These are phyloP conservation scores for Epinephelus malabaricus DNA, from an alignment of 2,797 vertebrate species.

Conservation along the genomic window DNA sequence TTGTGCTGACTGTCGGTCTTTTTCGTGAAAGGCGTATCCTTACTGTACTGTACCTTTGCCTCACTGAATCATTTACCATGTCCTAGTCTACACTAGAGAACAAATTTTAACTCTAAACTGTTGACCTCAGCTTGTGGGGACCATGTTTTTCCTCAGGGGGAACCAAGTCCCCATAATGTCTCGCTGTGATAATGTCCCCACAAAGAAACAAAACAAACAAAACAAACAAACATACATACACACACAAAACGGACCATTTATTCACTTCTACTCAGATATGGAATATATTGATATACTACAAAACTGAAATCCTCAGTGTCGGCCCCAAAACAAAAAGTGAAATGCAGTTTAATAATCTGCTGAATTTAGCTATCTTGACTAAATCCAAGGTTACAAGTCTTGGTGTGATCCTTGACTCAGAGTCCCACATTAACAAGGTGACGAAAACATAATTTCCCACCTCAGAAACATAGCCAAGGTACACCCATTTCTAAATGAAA, in stretches of 20 bases:
- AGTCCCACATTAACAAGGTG: no score
- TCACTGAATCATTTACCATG: neutral
- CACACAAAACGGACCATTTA: neutral
- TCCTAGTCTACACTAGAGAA: neutral
- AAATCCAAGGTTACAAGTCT: no score
- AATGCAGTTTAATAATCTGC: no score
- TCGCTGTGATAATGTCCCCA: neutral
- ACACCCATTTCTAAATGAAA: no score
- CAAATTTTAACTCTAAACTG: neutral
- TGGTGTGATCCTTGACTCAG: no score
- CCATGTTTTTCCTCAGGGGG: neutral
- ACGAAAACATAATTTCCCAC: no score
- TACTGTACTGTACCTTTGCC: neutral
- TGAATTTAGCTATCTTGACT: no score
- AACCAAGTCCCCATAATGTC: neutral
- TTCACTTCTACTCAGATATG: neutral
- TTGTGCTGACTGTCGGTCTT: neutral
- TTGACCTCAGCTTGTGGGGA: neutral
- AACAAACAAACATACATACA: conserved; percentile 6
- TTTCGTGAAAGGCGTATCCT: neutral
- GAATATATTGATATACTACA: neutral
- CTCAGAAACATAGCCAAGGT: no score
- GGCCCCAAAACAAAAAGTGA: no score
- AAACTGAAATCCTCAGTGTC: neutral
- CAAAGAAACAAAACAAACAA: no score